Percentiles rank a stretch among this genome's conserved stretches.
These are phyloP conservation scores for Stratiomys singularior DNA, from an alignment of 2,888 invertebrate species.

Conservation along the genomic window DNA sequence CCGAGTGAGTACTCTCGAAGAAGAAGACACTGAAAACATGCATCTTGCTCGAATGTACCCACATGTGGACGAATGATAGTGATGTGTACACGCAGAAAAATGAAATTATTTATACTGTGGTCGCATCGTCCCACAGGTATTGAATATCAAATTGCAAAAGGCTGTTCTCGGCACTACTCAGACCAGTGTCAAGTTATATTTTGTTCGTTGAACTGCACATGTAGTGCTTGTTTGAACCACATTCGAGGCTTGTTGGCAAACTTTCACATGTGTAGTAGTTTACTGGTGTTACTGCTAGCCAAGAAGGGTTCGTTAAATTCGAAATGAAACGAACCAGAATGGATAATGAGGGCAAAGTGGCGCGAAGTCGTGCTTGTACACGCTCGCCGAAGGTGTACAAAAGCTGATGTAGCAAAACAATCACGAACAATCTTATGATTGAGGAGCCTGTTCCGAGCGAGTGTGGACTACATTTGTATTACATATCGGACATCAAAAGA, in stretches of 20 bases:
- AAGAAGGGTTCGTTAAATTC: conserved; percentile 4
- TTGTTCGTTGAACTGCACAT: background rate
- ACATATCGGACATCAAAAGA: background rate
- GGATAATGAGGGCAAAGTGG: conserved; percentile 17
- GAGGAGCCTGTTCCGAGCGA: no score
- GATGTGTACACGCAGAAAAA: conserved; percentile 2
- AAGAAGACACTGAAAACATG: no score
- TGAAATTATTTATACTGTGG: conserved; percentile 39
- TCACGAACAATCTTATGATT: no score
- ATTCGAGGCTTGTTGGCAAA: background rate
- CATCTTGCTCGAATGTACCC: conserved; percentile 23
- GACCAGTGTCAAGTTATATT: conserved; percentile 15
- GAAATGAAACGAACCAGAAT: background rate
- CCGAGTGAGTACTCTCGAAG: no score
- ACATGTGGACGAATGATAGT: background rate
- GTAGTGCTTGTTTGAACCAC: conserved; percentile 24
- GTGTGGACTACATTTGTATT: background rate
- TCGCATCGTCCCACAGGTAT: conserved; percentile 46
- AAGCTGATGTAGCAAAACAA: background rate
- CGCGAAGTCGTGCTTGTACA: background rate
- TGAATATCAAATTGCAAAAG: conserved; percentile 46
- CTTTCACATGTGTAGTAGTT: background rate
- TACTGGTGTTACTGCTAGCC: background rate
- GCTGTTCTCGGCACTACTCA: background rate
- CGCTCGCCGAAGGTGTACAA: background rate